Conservation (phyloP, 1,140 invertebrate species). For the Solenopsis fugax region DNA sequence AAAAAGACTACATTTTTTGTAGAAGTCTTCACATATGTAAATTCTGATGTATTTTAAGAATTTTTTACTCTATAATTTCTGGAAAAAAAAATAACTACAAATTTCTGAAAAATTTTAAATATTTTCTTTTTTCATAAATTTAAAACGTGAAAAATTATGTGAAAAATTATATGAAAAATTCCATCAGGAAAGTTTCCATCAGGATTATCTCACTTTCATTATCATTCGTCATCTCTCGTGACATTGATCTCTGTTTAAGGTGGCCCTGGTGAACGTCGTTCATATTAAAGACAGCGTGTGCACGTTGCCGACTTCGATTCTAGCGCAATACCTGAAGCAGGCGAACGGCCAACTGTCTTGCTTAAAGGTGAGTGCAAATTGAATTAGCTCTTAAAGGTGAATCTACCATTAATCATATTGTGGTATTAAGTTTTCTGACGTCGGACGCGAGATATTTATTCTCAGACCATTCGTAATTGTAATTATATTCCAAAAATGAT, state of each 20-base stretch:
- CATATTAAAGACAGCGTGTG: slow-evolving; percentile 93
- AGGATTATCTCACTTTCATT: background rate
- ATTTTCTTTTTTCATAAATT: too few relatives aligned
- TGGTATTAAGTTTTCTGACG: background rate
- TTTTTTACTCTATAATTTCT: too few relatives aligned
- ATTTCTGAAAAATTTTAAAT: too few relatives aligned
- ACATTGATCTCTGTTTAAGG: slow-evolving; percentile 84
- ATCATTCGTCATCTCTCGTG: background rate
- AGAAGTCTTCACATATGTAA: too few relatives aligned
- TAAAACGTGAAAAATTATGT: too few relatives aligned
- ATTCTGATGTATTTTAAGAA: too few relatives aligned
- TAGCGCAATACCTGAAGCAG: slow-evolving; percentile 94
- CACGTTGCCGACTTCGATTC: slow-evolving; percentile 91
- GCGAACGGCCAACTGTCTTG: slow-evolving; percentile 93
- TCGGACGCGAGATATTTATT: background rate
- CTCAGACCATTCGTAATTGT: background rate
- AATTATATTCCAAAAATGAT: background rate
- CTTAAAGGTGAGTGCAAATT: slow-evolving; percentile 89
- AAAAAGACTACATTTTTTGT: too few relatives aligned
- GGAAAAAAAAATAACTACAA: too few relatives aligned
- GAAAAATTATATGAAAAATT: too few relatives aligned
- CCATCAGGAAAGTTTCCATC: too few relatives aligned
- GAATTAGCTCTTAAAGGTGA: background rate
- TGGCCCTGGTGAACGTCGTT: slow-evolving; percentile 92
- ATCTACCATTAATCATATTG: background rate